Base-by-base conservation (phyloP, 2,113 vertebrate species). In the Gobio gobio region DNA sequence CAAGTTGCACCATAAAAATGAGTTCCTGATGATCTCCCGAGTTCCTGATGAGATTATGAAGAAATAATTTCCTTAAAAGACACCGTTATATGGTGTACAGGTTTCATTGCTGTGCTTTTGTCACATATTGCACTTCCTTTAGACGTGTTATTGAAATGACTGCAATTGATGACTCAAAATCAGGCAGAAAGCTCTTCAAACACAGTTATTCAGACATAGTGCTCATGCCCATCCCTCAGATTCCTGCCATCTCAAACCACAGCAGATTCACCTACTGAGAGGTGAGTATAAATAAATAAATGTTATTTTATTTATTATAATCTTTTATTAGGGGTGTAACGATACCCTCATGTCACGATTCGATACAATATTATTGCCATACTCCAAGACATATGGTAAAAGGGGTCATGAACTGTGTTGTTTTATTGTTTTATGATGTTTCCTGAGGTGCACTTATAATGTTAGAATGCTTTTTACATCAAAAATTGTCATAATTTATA, bases 161-260 rank as follows among this genome's bases (percentile, higher is more conserved):
- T 18, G 36, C 58, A 80, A 64, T 49, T 80, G 78, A 80, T 80
- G 78, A 80, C 43, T 49, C n/a, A 29, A 64, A 80, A 80, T 80
- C 40, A 80, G 63, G 24, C 63, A 36, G 51, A 45, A 26, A 33
- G 33, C 66, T 70, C 74, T 43, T 51, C 66, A 72, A 66, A 56
- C 45, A 2, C 49, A n/a, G 26, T 33, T 56, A 73, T 66, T 94
- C 84, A 40, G 78, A 47, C 18, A 59, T 3, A 78, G 51, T 10
- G 18, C 18, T 72, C 36, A 66, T 33, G 26, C 49, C 10, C 33
- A 63, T 47, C 51, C 13, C 40, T 63, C 36, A 61, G 22, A 61
- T 47, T 22, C 76, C 12, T 40, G 7, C 22, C 24, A 12, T 78
- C 20, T 4, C 56, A 10, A 26, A 78, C 66, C 47, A n/a, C 22